A percentile compares a stretch with the other conserved stretches of the same genome.
Conservation (phyloP, 35 echinoderm and acorn worm species). For the Ophioderma brevispina region DNA sequence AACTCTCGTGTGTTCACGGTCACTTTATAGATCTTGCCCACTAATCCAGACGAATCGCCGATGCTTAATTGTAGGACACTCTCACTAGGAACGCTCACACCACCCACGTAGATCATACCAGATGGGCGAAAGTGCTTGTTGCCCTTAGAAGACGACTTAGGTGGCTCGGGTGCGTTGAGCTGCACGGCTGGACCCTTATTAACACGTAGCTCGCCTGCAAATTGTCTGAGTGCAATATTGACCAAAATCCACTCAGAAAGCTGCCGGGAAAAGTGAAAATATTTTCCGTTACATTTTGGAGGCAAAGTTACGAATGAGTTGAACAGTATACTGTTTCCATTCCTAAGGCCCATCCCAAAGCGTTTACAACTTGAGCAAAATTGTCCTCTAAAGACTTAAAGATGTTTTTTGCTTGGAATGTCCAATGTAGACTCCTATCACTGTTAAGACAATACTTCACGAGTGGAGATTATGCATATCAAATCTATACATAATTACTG, state of each 20-base stretch:
- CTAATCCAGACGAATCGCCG: conserved; percentile 4
- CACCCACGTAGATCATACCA: background rate
- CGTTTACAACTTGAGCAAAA: no score
- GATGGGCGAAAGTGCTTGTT: background rate
- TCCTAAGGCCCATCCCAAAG: no score
- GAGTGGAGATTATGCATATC: no score
- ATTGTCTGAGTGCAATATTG: background rate
- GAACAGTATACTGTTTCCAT: no score
- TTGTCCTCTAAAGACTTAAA: no score
- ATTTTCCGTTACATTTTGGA: no score
- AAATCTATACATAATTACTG: no score
- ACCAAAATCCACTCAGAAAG: conserved; percentile 35
- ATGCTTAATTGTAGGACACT: background rate
- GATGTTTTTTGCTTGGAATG: no score
- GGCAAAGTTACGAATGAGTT: no score
- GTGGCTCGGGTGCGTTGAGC: conserved; percentile 20
- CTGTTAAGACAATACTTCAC: no score
- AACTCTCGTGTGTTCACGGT: conserved; percentile 40
- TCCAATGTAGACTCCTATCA: no score
- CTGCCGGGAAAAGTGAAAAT: conserved; percentile 3
- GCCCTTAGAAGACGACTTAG: background rate
- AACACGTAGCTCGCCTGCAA: conserved; percentile 29
- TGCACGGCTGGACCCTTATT: conserved; percentile 50
- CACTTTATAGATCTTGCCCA: conserved; percentile 52
- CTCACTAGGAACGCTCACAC: background rate